Conservation (phyloP, 2,888 invertebrate genomes). For the Perizoma flavofasciatum region DNA sequence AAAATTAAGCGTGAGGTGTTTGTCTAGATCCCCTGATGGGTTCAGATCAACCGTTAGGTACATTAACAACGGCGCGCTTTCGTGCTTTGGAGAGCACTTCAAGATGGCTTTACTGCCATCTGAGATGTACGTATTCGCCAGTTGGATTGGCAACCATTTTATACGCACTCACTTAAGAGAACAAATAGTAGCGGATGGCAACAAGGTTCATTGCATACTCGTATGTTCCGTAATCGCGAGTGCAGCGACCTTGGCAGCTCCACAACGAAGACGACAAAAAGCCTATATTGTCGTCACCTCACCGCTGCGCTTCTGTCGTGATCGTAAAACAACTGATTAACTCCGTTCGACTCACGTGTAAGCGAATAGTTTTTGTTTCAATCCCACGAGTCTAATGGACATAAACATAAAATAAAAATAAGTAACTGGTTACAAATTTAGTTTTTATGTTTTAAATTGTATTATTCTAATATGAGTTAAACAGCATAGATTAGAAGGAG, state of each 20-base stretch:
- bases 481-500: neutral
- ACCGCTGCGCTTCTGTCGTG: conserved; percentile 28
- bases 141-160: too few species aligned
- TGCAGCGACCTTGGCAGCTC: conserved; percentile 56
- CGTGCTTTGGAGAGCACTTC: too few species aligned
- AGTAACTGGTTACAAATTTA: too few species aligned
- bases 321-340: conserved; percentile 21
- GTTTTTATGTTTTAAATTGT: neutral
- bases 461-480: neutral
- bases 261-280: conserved; percentile 44
- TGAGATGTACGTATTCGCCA: too few species aligned
- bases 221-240: conserved; percentile 41
- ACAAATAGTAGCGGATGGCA: conserved; percentile 16
- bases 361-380: neutral
- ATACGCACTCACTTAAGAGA: neutral
- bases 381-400: neutral
- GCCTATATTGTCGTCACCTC: conserved; percentile 45
- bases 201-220: conserved; percentile 16
- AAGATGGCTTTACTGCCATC: too few species aligned
- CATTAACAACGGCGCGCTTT: too few species aligned
- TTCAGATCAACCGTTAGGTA: too few species aligned
- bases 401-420: neutral
- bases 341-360: conserved; percentile 4
- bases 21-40: too few species aligned
- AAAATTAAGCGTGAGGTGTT: too few species aligned